phyloP scores from a whole-genome alignment of 1,140 invertebrate species.

The Planococcus citri region DNA sequence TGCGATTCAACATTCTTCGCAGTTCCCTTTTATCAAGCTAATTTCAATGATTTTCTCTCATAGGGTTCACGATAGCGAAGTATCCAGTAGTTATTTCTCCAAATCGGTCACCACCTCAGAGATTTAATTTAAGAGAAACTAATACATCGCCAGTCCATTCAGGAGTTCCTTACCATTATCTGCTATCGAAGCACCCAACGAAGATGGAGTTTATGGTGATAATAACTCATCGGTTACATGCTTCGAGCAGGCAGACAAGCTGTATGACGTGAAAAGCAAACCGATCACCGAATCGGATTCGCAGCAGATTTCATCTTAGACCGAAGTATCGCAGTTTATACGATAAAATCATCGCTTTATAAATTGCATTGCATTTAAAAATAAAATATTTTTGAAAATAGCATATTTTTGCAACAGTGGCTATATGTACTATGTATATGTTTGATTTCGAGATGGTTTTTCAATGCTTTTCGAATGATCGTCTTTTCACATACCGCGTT shows the following conservation, averaged over 20 bases:
- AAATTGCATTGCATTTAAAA: background rate
- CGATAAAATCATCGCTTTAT: background rate
- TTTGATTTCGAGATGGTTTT: background rate
- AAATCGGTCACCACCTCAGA: background rate
- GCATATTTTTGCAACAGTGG: too few species aligned
- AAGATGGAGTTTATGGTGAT: background rate
- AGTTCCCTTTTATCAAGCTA: too few species aligned
- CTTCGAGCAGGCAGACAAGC: background rate
- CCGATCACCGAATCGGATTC: background rate
- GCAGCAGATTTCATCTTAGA: background rate
- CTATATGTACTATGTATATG: background rate
- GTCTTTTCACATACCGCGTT: background rate
- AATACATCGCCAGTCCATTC: background rate
- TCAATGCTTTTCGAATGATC: conserved; percentile 1
- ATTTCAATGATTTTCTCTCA: background rate
- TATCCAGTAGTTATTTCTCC: background rate
- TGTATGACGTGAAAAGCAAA: background rate
- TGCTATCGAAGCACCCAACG: background rate
- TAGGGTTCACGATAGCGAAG: background rate
- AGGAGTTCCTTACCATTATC: background rate
- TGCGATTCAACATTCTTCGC: too few species aligned
- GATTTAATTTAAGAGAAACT: background rate
- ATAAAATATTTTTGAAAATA: background rate
- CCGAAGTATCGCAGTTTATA: background rate
- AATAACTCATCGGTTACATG: background rate